A percentile compares a stretch with the other conserved stretches of the same genome.
Evolutionary conservation across 2,113 vertebrate genomes (phyloP).

Genomic region (Thinocorus orbignyianus): DNA sequence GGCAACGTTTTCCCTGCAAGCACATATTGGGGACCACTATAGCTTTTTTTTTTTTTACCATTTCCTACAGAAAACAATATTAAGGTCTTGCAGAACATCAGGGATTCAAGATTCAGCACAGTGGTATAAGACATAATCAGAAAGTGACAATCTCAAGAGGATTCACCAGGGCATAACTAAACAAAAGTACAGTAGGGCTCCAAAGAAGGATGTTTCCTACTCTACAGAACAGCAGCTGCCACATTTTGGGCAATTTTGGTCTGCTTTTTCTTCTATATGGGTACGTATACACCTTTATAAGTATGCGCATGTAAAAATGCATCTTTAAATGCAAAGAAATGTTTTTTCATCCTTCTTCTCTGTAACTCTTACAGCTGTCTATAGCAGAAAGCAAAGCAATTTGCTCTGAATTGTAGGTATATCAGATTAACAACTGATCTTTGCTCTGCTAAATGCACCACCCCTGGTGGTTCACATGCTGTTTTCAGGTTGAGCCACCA

Average conservation of each 20-base stretch:
- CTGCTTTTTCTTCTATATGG: neutral
- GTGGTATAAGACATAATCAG: neutral
- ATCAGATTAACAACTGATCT: neutral
- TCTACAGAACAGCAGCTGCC: neutral
- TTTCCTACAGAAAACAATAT: neutral
- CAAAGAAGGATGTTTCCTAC: neutral
- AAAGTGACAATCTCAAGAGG: neutral
- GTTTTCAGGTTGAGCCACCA: neutral
- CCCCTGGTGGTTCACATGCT: neutral
- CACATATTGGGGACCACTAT: neutral
- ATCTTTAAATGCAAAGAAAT: neutral
- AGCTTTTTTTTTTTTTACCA: neutral
- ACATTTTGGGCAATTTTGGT: neutral
- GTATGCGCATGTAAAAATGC: neutral
- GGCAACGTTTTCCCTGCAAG: neutral
- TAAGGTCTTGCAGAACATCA: neutral
- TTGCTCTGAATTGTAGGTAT: neutral
- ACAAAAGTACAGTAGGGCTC: neutral
- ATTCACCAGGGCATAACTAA: neutral
- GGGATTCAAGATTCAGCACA: neutral
- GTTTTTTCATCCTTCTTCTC: neutral
- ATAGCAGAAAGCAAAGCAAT: neutral
- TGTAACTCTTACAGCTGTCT: neutral
- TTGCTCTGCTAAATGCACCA: neutral
- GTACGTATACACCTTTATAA: neutral